Percentiles rank a stretch among this genome's conserved stretches.
phyloP scores from a whole-genome alignment of 1,140 invertebrate species.

The Neodiprion pinetum region DNA sequence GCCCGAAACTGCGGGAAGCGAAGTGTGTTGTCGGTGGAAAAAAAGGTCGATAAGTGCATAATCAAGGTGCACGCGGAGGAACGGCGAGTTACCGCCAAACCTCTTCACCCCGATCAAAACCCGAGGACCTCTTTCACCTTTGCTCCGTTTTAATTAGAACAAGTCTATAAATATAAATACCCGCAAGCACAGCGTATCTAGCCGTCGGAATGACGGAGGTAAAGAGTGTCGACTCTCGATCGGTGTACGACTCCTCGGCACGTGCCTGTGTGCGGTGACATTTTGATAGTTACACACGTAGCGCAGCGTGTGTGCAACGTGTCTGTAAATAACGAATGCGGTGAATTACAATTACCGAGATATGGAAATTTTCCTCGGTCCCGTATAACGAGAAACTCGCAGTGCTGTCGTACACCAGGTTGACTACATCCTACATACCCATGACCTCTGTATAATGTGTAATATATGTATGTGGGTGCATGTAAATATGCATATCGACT shows the following conservation, averaged over 20 bases:
- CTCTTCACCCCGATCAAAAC: no score
- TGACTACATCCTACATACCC: slow-evolving; percentile 21
- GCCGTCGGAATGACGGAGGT: background rate
- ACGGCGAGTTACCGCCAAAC: no score
- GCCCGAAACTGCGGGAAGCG: no score
- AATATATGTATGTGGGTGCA: slow-evolving; percentile 36
- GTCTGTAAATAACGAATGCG: slow-evolving; percentile 49
- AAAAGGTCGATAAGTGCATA: no score
- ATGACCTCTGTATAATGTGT: slow-evolving; percentile 44
- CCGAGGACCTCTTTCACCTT: background rate
- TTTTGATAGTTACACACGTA: background rate
- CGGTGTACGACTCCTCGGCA: no score
- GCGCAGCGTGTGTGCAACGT: slow-evolving; percentile 13
- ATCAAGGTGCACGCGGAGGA: no score
- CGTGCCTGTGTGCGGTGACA: no score
- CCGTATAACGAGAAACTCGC: slow-evolving; percentile 1
- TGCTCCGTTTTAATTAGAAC: background rate
- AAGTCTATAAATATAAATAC: slow-evolving; percentile 4
- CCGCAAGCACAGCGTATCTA: background rate
- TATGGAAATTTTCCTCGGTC: slow-evolving; percentile 50
- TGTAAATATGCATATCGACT: slow-evolving; percentile 51
- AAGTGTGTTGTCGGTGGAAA: no score
- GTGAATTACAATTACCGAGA: slow-evolving; percentile 54
- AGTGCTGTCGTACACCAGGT: background rate
- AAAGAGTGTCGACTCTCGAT: no score